Base-by-base conservation (phyloP, 2,113 vertebrate genomes). In the Ploceus nigricollis region DNA sequence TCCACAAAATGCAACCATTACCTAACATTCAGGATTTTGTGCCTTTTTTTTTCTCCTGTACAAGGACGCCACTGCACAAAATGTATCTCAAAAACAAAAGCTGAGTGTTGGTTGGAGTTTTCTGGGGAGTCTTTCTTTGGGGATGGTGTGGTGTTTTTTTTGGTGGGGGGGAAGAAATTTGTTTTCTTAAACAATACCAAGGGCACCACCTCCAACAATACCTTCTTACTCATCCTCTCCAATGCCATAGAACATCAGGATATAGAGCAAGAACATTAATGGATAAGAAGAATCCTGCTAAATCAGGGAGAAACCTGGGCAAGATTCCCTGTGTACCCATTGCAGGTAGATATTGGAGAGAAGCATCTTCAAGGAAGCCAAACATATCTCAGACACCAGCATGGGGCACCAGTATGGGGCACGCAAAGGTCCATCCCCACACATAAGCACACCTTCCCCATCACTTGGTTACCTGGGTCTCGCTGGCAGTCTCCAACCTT, bases 401-500 rank as follows among this genome's bases (percentile, higher is more conserved):
- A 44, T 33, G 44, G 27, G 68, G 76, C 10, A 9, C 4, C 45
- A 81, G 58, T 18, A 44, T 33, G 44, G 27, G 68, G 76, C 10
- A 9, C 4, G 0, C 45, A 73, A 58, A 88, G 54, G 51, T 66
- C 58, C 58, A 70, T 77, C 64, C 90, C 51, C 80, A 89, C 58
- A 57, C 0, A 0, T 2, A 69, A 0, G 0, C 40, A 65, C 33
- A 39, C 80, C 30, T 92, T 92, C 30, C 80, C 94, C 90, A 81
- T 47, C 51, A 19, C 69, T 60, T 31, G 66, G 97, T 98, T 99
- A 99, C 99, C 99, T 99, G 98, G 81, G 58, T 98, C 97, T 60
- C 17, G 91, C 70, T 51, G 95, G 81, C 77, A 78, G 47, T 53
- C 9, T 50, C 61, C 51, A 70, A 4, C 82, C 83, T 54, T 91